A percentile compares a stretch with the other conserved stretches of the same genome.
Conservation (phyloP, 2,797 vertebrate genomes). For the Synanceia verrucosa region DNA sequence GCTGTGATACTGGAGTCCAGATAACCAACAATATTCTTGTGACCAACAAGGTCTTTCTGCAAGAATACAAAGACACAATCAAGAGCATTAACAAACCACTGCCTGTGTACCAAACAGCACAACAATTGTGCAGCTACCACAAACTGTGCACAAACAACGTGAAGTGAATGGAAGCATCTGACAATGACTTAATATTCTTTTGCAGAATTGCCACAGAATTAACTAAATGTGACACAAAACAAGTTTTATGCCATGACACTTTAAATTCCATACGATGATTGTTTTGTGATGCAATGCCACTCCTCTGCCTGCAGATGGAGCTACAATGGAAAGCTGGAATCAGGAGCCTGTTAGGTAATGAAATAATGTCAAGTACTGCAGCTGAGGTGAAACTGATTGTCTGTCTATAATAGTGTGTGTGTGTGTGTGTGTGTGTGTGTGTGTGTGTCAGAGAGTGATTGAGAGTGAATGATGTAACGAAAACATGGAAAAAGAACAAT, state of each 20-base stretch:
- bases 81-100: background rate
- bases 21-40: constrained; percentile 98
- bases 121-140: background rate
- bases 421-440: background rate
- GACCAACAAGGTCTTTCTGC: constrained; percentile 93
- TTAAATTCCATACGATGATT: background rate
- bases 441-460: background rate
- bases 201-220: background rate
- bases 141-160: background rate
- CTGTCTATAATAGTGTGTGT: too few species aligned
- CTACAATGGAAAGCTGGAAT: constrained; percentile 11
- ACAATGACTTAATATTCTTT: background rate
- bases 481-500: background rate
- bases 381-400: constrained; percentile 34
- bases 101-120: background rate
- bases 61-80: constrained; percentile 32
- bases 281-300: background rate
- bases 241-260: background rate
- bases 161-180: background rate
- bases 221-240: background rate
- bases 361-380: constrained; percentile 43
- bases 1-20: constrained; percentile 95
- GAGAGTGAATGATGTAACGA: background rate
- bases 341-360: constrained; percentile 46
- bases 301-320: constrained; percentile 32